Evolutionary conservation across 2,797 vertebrate species (phyloP).

Genomic region (Nyctibius grandis): DNA sequence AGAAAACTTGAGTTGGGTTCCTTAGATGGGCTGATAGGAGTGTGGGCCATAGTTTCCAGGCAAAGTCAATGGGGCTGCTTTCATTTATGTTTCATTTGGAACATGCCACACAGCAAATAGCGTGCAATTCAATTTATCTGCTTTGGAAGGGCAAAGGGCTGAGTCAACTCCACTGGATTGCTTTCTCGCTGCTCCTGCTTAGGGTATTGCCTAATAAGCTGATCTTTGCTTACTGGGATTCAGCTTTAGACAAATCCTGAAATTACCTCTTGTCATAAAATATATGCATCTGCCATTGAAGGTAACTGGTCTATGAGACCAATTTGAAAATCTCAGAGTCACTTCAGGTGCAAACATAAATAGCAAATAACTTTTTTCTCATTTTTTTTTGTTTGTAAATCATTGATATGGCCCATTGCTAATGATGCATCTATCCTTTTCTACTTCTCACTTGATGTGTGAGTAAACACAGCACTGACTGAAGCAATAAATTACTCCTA

Average conservation of each 20-base stretch:
- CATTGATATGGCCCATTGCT: neutral
- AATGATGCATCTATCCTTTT: slow-evolving; percentile 49
- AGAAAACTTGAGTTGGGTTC: neutral
- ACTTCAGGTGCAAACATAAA: slow-evolving; percentile 25
- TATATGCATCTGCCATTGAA: slow-evolving; percentile 24
- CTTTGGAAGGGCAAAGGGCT: neutral
- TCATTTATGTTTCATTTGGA: neutral
- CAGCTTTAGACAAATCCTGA: slow-evolving; percentile 19
- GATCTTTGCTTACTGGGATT: neutral
- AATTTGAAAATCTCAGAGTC: slow-evolving; percentile 21
- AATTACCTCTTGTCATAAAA: slow-evolving; percentile 35
- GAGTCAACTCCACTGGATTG: neutral
- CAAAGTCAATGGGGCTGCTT: neutral
- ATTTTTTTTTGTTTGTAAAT: slow-evolving; percentile 6
- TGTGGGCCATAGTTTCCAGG: neutral
- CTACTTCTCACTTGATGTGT: slow-evolving; percentile 29
- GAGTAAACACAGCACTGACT: slow-evolving; percentile 27
- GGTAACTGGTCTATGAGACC: neutral
- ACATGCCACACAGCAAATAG: neutral
- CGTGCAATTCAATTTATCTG: neutral
- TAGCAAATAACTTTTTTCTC: neutral
- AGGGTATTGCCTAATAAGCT: neutral
- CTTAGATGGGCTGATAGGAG: neutral
- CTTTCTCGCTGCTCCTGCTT: neutral
- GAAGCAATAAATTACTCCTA: slow-evolving; percentile 33